Conservation (phyloP, 2,888 invertebrate species). For the Caenorhabditis sinica region DNA sequence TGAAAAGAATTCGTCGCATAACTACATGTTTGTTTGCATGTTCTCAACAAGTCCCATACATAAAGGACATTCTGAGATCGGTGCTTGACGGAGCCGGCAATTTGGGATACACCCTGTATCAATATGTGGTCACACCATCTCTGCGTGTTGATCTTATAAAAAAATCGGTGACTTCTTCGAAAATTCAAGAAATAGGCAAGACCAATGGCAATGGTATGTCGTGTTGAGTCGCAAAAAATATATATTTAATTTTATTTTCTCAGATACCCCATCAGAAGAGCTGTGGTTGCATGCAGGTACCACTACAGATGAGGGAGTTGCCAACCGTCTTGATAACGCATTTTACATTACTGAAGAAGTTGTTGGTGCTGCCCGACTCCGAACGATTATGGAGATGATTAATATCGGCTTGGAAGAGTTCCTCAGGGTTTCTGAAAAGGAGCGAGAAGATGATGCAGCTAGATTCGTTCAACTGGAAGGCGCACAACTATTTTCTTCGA, state of each 20-base stretch:
- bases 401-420: constrained; percentile 42
- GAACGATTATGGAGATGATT: constrained; percentile 56
- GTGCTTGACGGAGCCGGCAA: constrained; percentile 31
- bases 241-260: not conserved
- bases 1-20: constrained; percentile 26
- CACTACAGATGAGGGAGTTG: constrained; percentile 18
- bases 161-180: not conserved
- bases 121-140: constrained; percentile 41
- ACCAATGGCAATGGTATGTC: constrained; percentile 12
- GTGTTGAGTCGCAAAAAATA: not conserved
- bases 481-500: constrained; percentile 27
- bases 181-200: constrained; percentile 53
- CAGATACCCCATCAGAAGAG: constrained; percentile 25
- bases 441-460: constrained; percentile 42
- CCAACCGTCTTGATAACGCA: constrained; percentile 28
- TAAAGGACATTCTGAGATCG: constrained; percentile 40
- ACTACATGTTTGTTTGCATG: constrained; percentile 30
- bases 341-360: constrained; percentile 38
- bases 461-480: constrained; percentile 45
- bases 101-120: constrained; percentile 36
- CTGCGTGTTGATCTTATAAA: constrained; percentile 14
- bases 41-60: constrained; percentile 17
- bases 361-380: constrained; percentile 1
- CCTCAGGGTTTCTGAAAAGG: constrained; percentile 46
- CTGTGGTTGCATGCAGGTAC: constrained; percentile 43